Evolutionary conservation across 1,140 invertebrate genomes (phyloP).

Genomic region (Saccostrea glomerata): DNA sequence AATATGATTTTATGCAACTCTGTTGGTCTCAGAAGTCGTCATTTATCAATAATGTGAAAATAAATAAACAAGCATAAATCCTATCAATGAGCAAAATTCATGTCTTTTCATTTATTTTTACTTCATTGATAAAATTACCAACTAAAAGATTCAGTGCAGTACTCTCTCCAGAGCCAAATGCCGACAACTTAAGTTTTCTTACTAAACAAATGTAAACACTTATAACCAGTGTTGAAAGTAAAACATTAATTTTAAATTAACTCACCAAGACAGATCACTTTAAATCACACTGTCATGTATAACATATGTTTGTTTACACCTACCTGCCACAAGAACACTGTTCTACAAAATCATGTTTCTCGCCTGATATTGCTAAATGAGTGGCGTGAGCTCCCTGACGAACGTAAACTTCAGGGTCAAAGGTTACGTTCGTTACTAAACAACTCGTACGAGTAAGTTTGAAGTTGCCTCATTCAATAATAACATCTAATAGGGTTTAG

Average conservation of each 20-base stretch:
- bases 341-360: conserved; percentile 26
- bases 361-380: not conserved
- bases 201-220: too few relatives aligned
- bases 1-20: too few relatives aligned
- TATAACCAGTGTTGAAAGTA: too few relatives aligned
- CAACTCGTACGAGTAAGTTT: not conserved
- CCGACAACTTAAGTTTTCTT: not conserved
- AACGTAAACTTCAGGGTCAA: conserved; percentile 20
- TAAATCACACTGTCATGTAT: not conserved
- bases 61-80: too few relatives aligned
- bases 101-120: not conserved
- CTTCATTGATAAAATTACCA: not conserved
- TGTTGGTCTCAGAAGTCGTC: too few relatives aligned
- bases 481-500: not conserved
- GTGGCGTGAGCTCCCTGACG: conserved; percentile 22
- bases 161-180: not conserved
- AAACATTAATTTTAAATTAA: not conserved
- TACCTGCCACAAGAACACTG: not conserved
- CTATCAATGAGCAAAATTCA: too few relatives aligned
- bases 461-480: not conserved
- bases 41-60: too few relatives aligned
- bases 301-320: not conserved
- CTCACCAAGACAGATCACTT: not conserved
- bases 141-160: not conserved
- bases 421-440: not conserved